These are phyloP conservation scores for Criorhina ranunculi DNA, from an alignment of 2,888 invertebrate genomes.

Conservation along the genomic window DNA sequence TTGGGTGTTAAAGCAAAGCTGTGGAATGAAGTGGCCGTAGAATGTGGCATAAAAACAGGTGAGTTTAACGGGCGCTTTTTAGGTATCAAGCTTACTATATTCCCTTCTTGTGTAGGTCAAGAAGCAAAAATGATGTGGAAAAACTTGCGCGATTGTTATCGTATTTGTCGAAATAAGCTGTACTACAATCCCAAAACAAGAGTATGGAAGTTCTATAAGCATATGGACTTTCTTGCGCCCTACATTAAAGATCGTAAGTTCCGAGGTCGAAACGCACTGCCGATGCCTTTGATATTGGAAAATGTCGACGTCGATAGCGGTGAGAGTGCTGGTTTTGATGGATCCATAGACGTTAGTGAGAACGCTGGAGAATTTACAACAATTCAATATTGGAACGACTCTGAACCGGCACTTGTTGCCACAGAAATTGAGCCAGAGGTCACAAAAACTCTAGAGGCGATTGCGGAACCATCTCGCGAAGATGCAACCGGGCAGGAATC, in stretches of 20 bases:
- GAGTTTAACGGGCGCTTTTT: background rate
- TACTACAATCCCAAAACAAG: background rate
- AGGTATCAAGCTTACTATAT: background rate
- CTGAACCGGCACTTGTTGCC: background rate
- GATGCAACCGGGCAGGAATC: background rate
- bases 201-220: conserved; percentile 12
- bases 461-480: background rate
- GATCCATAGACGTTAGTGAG: background rate
- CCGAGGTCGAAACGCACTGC: background rate
- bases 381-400: conserved; percentile 54
- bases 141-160: conserved; percentile 39
- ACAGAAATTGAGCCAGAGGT: background rate
- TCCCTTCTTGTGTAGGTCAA: background rate
- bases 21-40: conserved; percentile 28
- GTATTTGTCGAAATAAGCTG: conserved; percentile 17
- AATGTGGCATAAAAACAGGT: conserved; percentile 39
- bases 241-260: conserved; percentile 34
- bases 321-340: background rate
- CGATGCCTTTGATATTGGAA: background rate
- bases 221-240: conserved; percentile 53
- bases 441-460: background rate
- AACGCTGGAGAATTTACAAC: conserved; percentile 37
- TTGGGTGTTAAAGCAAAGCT: conserved; percentile 4
- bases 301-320: background rate
- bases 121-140: conserved; percentile 50